Base-by-base conservation (phyloP, 1,140 invertebrate species). In the Orius insidiosus region DNA sequence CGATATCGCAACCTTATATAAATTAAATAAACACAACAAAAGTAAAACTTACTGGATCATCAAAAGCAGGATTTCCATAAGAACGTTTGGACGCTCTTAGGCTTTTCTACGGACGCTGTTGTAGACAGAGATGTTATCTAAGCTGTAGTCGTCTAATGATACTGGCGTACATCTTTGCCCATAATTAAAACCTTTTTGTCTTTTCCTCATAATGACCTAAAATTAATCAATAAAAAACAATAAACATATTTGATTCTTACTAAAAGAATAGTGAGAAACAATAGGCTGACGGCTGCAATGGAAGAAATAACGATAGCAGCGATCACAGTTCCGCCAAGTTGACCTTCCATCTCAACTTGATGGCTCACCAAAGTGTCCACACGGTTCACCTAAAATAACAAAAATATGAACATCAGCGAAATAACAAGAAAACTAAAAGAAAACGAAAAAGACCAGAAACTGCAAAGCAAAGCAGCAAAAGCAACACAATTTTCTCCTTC, bases 51-150 rank as follows among this genome's bases (percentile, higher is more conserved):
- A 85, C 81, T 54, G 84, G 79, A 66, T 90, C 85, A 60, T 88
- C 85, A 61, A 89, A 92, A n/a, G 80, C 85, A 11, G 82, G 82
- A 66, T 92, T 92, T 30, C 85, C 81, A 56, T 88, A 92, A 37
- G 85, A 87, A 19, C 84, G 65, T 58, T 87, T 88, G n/a, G 85
- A 88, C n/a, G 74, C 59, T 43, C 83, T 68, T 10, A 64, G 7
- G 68, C 69, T 37, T 73, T 72, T 58, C 84, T 79, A 46, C 81
- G 67, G 19, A 82, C 69, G 5, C 80, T 73, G 53, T 79, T 79
- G 53, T 80, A 78, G 3, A 86, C 80, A 1, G 85, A 88, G 18
- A 88, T 79, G 58, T 84, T 89, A 62, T 89, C 85, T 55, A 90
- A 63, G 55, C 81, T 87, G 65, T 88, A 90, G 9, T 83, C 83